Evolutionary conservation across 2,888 invertebrate genomes (phyloP), one percentile per base, ranked within the genome.

Genomic region (Parasteatoda lunata): DNA sequence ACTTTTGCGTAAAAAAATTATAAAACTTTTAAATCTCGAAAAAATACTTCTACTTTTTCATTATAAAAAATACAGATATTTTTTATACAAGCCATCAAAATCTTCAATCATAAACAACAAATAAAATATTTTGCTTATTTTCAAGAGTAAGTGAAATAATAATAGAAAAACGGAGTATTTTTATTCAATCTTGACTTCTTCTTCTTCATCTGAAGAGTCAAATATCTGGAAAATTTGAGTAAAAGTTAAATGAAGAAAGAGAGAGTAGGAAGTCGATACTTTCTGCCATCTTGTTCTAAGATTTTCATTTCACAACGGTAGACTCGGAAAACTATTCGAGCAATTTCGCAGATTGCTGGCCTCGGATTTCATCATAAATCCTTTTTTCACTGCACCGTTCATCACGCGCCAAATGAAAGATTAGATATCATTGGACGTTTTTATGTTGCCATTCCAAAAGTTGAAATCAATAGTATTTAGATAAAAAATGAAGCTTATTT

Each of bases 351-450:
- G 82, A 82, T 82, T 82, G 69, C 81, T 59, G 59, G 51, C 69
- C 45, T 82, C 68, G 51, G 70, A 76, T 82, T 82, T 76, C 82
- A 49, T 70, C 76, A 75, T 82, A 76, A 82, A 76, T 82, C 82
- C 64, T 69, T 30, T 76, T 51, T 69, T 47, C 64, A 59, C 13
- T 6, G 13, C 54, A 30, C 76, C 82, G 75, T 82, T 68, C 71
- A 82, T 82, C 82, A 82, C 52, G 51, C 64, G 11, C 70, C 30
- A 82, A 82, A 82, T 82, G 82, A 82, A 82, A 69, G 82, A 82
- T 82, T 69, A 64, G 70, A 54, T 52, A 30, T 75, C 82, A 70
- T 82, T 82, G 66, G 64, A 45, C 30, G 48, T 64, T 48, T 54
- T 82, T 76, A 72, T 72, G 64, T 72, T 65, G 51, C 54, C 73